Evolutionary conservation across 2,113 vertebrate genomes (phyloP).

Genomic region (Platysteira castanea): DNA sequence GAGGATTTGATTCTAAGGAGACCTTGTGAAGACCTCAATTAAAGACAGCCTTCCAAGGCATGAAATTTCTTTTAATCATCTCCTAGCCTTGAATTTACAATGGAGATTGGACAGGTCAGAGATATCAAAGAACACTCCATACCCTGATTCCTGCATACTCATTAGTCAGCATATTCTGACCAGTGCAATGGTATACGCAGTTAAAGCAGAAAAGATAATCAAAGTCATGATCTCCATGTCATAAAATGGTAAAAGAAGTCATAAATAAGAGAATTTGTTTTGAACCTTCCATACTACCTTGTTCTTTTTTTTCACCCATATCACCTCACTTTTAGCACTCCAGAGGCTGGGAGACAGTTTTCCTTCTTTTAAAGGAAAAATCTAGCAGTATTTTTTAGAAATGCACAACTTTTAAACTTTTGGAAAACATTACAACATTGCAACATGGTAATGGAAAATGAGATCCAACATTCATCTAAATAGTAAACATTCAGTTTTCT

Average conservation of each 20-base stretch:
- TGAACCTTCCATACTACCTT: not conserved
- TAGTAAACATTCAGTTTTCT: not conserved
- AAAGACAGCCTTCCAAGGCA: not conserved
- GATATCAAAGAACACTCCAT: not conserved
- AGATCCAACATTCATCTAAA: not conserved
- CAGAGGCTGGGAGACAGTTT: not conserved
- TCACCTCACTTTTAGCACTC: rapidly evolving
- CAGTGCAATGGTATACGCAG: not conserved
- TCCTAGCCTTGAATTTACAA: not conserved
- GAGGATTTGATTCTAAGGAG: not conserved
- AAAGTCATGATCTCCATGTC: not conserved
- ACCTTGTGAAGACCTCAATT: not conserved
- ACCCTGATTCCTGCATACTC: not conserved
- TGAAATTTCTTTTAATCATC: not conserved
- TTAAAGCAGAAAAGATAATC: not conserved
- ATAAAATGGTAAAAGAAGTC: not conserved
- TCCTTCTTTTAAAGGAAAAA: not conserved
- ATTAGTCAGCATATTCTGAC: not conserved
- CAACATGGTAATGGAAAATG: not conserved
- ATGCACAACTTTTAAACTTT: not conserved
- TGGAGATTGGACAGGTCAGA: not conserved
- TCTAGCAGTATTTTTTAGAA: not conserved
- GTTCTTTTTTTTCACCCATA: not conserved
- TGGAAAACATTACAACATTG: not conserved
- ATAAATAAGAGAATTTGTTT: not conserved